phyloP scores from a whole-genome alignment of 1,140 invertebrate genomes.

The Magallana ariakensis region DNA sequence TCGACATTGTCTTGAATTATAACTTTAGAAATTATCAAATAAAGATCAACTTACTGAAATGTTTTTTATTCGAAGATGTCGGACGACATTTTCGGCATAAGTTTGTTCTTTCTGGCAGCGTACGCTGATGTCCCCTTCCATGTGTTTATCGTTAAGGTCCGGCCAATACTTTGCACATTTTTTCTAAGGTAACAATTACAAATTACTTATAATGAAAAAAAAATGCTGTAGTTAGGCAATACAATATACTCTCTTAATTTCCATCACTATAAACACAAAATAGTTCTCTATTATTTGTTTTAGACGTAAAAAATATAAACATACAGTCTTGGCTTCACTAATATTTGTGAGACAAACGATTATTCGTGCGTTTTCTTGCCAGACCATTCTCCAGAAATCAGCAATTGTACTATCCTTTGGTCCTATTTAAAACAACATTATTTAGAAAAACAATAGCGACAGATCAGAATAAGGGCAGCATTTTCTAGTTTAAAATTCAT shows the following conservation, averaged over 20 bases:
- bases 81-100: background rate
- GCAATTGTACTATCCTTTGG: slow-evolving; percentile 48
- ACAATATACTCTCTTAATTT: too few species aligned
- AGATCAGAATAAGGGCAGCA: too few species aligned
- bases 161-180: background rate
- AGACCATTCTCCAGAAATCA: slow-evolving; percentile 60
- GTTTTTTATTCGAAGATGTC: background rate
- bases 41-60: background rate
- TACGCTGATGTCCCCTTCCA: background rate
- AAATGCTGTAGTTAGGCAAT: too few species aligned
- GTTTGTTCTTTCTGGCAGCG: background rate
- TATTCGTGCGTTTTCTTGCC: slow-evolving; percentile 51
- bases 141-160: background rate
- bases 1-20: too few species aligned
- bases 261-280: too few species aligned
- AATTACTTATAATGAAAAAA: too few species aligned
- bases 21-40: too few species aligned
- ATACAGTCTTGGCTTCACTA: slow-evolving; percentile 46
- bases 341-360: slow-evolving; percentile 56
- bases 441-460: too few species aligned
- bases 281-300: too few species aligned
- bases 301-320: background rate
- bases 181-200: background rate
- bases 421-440: slow-evolving; percentile 4
- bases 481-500: too few species aligned